Base-by-base conservation (phyloP, 2,797 vertebrate species). In the Cryptoprocta ferox region DNA sequence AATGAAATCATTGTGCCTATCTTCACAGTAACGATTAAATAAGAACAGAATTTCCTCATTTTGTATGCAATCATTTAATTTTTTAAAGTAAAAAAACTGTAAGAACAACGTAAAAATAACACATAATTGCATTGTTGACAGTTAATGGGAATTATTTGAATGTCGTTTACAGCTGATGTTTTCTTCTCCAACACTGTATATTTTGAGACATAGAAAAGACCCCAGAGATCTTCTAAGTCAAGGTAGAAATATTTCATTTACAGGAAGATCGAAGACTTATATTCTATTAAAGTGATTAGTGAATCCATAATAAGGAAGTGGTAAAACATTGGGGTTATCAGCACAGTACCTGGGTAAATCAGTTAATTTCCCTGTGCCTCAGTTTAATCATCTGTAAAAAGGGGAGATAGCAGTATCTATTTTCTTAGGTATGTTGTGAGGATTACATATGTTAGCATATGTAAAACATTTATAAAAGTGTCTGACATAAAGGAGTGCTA, bases 1-100 rank as follows among this genome's bases (percentile, higher is more conserved):
- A 98, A 98, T 95, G 10, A 98, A 97, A 97, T 93, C 70, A 96
- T 97, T 96, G 24, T 50, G 48, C 6, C 84, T 80, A 81, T 95
- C 94, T 91, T 97, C 96, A 95, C 21, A 48, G 42, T 85, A 95
- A 98, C 94, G 15, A 90, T 28, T 86, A 32, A 2, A 6, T 50
- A 63, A 95, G 37, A 93, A 84, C 8, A 63, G 75, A 59, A 2
- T 53, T 86, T 70, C 50, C 48, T 97, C 91, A 88, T 97, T 96
- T 95, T n/a, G 53, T 97, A 75, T 86, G 66, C 84, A 21, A 14
- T 83, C 75, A 90, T 75, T 97, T 96, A 84, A 92, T 79, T 94
- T 95, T 92, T 83, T 65, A 80, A 70, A 63, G 37, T 53, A 28
- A 48, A 81, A 92, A 95, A 73, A 73, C 16, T 56, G 4, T 42